Percentiles rank a stretch among this genome's conserved stretches.
Evolutionary conservation across 2,113 vertebrate genomes (phyloP).

Genomic region (Phalacrocorax carbo): DNA sequence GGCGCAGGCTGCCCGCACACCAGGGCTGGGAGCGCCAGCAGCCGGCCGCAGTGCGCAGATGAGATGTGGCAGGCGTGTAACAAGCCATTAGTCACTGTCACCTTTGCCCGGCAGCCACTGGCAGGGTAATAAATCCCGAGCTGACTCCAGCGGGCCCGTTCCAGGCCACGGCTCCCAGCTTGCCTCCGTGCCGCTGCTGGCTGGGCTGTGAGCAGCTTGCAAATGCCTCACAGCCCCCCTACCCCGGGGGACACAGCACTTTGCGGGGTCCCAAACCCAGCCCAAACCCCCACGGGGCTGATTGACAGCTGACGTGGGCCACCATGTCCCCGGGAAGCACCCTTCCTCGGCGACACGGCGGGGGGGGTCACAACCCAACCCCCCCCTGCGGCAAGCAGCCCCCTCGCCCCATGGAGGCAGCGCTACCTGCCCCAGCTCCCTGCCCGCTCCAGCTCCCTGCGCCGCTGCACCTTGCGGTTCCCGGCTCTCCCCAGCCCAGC

Average conservation of each 20-base stretch:
- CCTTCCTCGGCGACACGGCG: accelerated
- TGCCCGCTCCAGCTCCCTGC: background rate
- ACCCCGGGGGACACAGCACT: background rate
- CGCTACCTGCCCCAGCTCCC: background rate
- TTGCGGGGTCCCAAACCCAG: background rate
- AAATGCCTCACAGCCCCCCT: background rate
- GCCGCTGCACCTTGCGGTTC: slow-evolving; percentile 27
- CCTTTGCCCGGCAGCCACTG: slow-evolving; percentile 61
- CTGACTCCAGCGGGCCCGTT: slow-evolving; percentile 27
- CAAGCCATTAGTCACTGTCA: slow-evolving; percentile 75
- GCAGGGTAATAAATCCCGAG: slow-evolving; percentile 55
- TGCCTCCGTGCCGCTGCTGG: background rate
- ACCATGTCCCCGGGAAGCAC: background rate
- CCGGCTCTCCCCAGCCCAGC: background rate
- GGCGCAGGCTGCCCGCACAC: background rate
- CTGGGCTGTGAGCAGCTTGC: slow-evolving; percentile 63
- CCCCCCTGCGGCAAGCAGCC: background rate
- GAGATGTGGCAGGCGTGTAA: slow-evolving; percentile 74
- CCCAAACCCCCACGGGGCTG: background rate
- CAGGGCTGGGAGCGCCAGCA: slow-evolving; percentile 36
- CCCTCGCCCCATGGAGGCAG: background rate
- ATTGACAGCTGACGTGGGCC: accelerated
- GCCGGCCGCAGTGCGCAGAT: background rate
- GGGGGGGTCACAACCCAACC: background rate
- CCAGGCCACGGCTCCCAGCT: slow-evolving; percentile 47